A percentile compares a stretch with the other conserved stretches of the same genome.
phyloP scores from a whole-genome alignment of 2,113 vertebrate genomes.

The Erythrocercus mccallii region DNA sequence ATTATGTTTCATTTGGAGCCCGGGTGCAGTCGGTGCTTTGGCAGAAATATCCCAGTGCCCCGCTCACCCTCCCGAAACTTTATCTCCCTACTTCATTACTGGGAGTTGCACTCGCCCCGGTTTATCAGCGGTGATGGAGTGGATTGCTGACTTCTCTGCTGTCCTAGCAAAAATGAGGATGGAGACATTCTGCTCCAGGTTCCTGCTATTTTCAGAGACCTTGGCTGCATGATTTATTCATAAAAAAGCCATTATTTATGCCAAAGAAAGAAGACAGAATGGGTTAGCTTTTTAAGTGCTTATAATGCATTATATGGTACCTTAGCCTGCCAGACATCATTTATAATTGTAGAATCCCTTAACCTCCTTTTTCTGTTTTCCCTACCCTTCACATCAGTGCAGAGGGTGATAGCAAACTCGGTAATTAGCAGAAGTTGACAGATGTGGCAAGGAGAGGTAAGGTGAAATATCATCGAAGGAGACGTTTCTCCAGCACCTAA shows the following conservation, averaged over 20 bases:
- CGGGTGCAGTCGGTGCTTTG: slow-evolving; percentile 45
- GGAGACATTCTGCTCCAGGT: slow-evolving; percentile 70
- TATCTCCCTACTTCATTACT: slow-evolving; percentile 56
- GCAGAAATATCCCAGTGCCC: slow-evolving; percentile 50
- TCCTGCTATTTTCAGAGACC: slow-evolving; percentile 80
- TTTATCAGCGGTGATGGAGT: slow-evolving; percentile 61
- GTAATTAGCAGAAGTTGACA: slow-evolving; percentile 74
- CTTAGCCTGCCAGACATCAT: slow-evolving; percentile 73
- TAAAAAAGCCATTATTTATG: slow-evolving; percentile 84
- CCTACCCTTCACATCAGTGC: slow-evolving; percentile 68
- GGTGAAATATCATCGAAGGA: slow-evolving; percentile 65
- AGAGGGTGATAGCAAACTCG: slow-evolving; percentile 68
- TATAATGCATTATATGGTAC: slow-evolving; percentile 79
- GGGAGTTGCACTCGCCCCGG: slow-evolving; percentile 10
- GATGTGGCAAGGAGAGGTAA: slow-evolving; percentile 72
- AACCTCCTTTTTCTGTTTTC: slow-evolving; percentile 64
- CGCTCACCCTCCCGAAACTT: slow-evolving; percentile 41
- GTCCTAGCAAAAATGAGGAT: slow-evolving; percentile 67
- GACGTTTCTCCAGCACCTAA: slow-evolving; percentile 42
- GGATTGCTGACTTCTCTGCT: slow-evolving; percentile 67
- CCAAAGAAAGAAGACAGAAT: slow-evolving; percentile 80
- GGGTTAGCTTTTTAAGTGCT: slow-evolving; percentile 82
- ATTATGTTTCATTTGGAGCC: slow-evolving; percentile 63
- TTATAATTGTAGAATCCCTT: slow-evolving; percentile 75
- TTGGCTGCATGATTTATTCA: slow-evolving; percentile 85